These are phyloP conservation scores for Callyntrura sp. DNA, from an alignment of 2,888 invertebrate species.

Conservation along the genomic window DNA sequence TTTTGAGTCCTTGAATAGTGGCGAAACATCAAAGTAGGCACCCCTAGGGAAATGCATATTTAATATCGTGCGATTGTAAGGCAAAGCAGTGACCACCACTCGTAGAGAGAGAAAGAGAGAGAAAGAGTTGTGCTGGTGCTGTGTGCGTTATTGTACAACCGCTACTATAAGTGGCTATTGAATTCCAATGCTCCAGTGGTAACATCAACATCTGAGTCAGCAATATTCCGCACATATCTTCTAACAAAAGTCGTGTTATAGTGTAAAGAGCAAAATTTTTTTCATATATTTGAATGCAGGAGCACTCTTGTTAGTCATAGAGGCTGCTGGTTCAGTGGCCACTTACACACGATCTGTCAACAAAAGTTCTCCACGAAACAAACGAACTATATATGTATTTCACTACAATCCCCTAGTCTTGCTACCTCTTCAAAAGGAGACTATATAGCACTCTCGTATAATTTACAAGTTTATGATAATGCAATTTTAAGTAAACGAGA, in stretches of 20 bases:
- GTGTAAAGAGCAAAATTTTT: constrained; percentile 10
- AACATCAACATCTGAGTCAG: constrained; percentile 27
- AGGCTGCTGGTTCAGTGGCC: constrained; percentile 22
- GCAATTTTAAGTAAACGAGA: constrained; percentile 32
- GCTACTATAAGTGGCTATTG: constrained; percentile 11
- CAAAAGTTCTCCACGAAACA: background rate
- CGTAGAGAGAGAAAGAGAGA: no score
- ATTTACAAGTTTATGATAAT: constrained; percentile 13
- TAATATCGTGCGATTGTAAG: constrained; percentile 18
- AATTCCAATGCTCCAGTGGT: constrained; percentile 36
- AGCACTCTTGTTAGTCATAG: constrained; percentile 24
- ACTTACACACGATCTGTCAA: constrained; percentile 48
- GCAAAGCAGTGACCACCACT: background rate
- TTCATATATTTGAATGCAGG: no score
- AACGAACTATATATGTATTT: background rate
- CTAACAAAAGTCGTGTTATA: background rate
- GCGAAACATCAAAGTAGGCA: background rate
- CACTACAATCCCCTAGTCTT: no score
- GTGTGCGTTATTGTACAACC: constrained; percentile 4
- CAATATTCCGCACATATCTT: background rate
- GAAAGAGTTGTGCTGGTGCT: background rate
- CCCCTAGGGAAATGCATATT: constrained; percentile 48
- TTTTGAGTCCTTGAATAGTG: background rate
- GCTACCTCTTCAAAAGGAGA: background rate
- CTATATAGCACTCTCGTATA: background rate